Percentiles rank a stretch among this genome's conserved stretches.
These are phyloP conservation scores for Coracias cyanogaster DNA, from an alignment of 2,797 vertebrate genomes.

Conservation along the genomic window DNA sequence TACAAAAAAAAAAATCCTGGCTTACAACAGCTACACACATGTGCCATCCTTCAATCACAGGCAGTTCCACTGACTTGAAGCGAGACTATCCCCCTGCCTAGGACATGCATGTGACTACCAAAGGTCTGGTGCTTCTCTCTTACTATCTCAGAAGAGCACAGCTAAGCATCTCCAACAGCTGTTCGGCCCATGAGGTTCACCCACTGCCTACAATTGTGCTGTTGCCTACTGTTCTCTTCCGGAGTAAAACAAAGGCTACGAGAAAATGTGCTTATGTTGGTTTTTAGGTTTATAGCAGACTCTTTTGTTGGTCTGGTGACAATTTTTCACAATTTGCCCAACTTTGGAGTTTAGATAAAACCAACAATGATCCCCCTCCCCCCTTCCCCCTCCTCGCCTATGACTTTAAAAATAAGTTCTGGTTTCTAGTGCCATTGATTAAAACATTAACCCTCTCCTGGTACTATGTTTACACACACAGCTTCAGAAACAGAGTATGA, in stretches of 20 bases:
- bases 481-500: background rate
- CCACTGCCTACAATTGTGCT: background rate
- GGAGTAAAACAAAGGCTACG: background rate
- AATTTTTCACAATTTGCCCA: background rate
- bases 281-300: background rate
- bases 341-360: background rate
- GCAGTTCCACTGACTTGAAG: background rate
- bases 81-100: background rate
- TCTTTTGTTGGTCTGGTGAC: background rate
- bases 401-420: background rate
- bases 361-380: background rate
- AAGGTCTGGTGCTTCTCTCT: background rate
- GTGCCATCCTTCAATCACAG: background rate
- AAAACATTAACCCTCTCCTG: background rate
- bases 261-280: background rate
- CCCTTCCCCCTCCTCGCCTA: background rate
- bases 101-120: background rate
- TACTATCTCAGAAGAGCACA: background rate
- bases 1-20: background rate
- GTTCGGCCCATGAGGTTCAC: background rate
- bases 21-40: background rate
- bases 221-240: background rate
- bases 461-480: background rate
- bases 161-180: background rate
- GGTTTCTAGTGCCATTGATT: background rate